Evolutionary conservation across 2,888 invertebrate species (phyloP), one percentile per base, ranked within the genome.

Genomic region (Megamerina dolium): DNA sequence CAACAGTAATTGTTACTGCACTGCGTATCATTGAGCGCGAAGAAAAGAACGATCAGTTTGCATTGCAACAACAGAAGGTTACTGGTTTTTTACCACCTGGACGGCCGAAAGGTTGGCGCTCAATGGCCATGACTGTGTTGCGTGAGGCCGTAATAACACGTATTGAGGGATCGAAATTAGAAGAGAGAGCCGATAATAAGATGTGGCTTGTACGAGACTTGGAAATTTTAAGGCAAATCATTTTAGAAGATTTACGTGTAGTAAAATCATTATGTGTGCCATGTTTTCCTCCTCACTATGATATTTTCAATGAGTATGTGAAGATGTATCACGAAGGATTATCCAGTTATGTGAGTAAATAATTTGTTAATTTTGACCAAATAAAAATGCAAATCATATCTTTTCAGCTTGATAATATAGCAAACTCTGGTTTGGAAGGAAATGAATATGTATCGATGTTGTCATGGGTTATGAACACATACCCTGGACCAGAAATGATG

Each of bases 11-110:
- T 55, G 99, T 99, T 0, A 96, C 96, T 6, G 95, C 92, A 0
- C 70, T 99, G 27, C 77, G 99, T 53, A 95, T 99, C 42, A 91
- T 99, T 58, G 97, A 99, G 70, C 76, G 97, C 41, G 99, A 99
- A 70, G 96, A 99, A 63, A 90, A 89, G 72, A 85, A 90, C 23
- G 99, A 99, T 75, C 81, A 82, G 56, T 86, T 88, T 73, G 89
- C 92, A 9, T 60, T 86, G 50, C 82, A 85, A 66, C 70, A 70
- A 41, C 70, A 71, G 33, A 70, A 70, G 41, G 61, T 70, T 56
- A 87, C 87, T 3, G 89, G 89, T 1, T 99, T 96, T 64, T 77
- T 92, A 73, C 91, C 97, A 1, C 94, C 94, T 0, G 94, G 93
- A 0, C 78, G 99, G 27, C 97, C 96, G 0, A 95, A 97, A 63